Percentiles rank a stretch among this genome's conserved stretches.
Conservation (phyloP, 2,113 vertebrate genomes). For the Bungarus multicinctus region DNA sequence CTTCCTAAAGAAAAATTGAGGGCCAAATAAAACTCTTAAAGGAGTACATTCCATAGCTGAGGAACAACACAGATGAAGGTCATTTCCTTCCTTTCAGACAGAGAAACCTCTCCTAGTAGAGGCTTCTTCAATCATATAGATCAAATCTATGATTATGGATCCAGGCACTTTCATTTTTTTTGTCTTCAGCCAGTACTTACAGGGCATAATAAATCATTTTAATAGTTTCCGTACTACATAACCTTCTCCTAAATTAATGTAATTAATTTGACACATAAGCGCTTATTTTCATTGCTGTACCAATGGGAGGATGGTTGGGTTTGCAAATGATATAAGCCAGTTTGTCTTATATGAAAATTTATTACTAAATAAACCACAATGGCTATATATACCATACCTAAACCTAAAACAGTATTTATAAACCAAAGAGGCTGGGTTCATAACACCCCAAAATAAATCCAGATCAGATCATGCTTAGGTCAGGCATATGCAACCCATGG, state of each 20-base stretch:
- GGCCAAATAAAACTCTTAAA: not conserved
- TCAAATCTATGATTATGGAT: not conserved
- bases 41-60: not conserved
- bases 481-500: not conserved
- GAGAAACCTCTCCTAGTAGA: not conserved
- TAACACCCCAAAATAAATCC: not conserved
- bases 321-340: not conserved
- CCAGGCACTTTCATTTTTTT: not conserved
- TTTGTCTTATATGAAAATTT: not conserved
- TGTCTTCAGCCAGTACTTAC: not conserved
- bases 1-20: not conserved
- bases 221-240: not conserved
- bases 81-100: not conserved
- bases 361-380: not conserved
- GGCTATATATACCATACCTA: not conserved
- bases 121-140: not conserved
- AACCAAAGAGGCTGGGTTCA: not conserved
- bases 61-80: not conserved
- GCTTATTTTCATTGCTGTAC: not conserved
- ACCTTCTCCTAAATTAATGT: not conserved
- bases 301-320: not conserved
- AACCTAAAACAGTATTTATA: not conserved
- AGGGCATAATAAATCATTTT: not conserved
- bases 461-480: not conserved
- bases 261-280: not conserved